Evolutionary conservation across 92 coral and sea anemone species (phyloP).

Genomic region (Epizoanthus ramosus): DNA sequence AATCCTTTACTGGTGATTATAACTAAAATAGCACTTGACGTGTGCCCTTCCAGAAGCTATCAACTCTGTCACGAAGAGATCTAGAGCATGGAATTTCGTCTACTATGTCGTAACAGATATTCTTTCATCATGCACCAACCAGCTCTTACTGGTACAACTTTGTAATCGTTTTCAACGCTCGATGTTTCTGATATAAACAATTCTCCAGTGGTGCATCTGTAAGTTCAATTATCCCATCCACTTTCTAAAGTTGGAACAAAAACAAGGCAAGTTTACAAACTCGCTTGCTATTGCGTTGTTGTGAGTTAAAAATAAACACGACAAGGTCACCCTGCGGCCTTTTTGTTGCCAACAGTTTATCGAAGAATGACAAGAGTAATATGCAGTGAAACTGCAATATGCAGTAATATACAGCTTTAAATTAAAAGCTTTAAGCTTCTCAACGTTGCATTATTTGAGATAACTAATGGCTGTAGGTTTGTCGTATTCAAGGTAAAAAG

Average conservation of each 20-base stretch:
- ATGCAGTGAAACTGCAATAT: background rate
- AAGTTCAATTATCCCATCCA: background rate
- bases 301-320: background rate
- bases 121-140: too few relatives aligned
- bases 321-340: conserved; percentile 8
- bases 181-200: background rate
- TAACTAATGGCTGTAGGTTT: too few relatives aligned
- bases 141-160: background rate
- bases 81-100: background rate
- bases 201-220: background rate
- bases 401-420: too few relatives aligned
- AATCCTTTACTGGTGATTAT: conserved; percentile 16
- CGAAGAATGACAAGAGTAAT: too few relatives aligned
- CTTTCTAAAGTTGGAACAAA: conserved; percentile 2
- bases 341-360: too few relatives aligned
- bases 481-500: too few relatives aligned
- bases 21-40: background rate
- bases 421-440: too few relatives aligned
- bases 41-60: background rate
- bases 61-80: background rate
- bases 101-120: too few relatives aligned
- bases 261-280: conserved; percentile 6
- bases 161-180: background rate
- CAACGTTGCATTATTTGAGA: too few relatives aligned
- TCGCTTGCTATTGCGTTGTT: background rate